Evolutionary conservation across 2,888 invertebrate species (phyloP).

Genomic region (Argyresthia goedartella): DNA sequence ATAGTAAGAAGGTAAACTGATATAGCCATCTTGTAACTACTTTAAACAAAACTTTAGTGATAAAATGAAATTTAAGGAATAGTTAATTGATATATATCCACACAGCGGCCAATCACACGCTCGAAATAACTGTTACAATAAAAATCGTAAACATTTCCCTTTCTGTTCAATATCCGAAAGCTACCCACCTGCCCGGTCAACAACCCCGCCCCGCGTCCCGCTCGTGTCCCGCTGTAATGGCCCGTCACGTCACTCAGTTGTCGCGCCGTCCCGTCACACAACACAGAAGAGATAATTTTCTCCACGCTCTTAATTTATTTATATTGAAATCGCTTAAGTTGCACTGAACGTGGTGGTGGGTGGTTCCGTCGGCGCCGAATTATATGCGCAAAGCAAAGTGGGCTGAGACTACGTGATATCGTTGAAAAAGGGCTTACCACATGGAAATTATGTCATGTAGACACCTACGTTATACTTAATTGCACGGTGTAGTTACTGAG

Average conservation of each 20-base stretch:
- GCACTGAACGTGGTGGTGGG: neutral
- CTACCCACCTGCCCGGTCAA: no score
- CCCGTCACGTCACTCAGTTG: slow-evolving; percentile 47
- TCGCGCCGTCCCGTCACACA: slow-evolving; percentile 33
- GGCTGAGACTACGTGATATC: neutral
- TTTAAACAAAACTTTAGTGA: no score
- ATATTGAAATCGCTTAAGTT: slow-evolving; percentile 22
- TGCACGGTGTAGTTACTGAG: no score
- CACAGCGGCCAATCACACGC: neutral
- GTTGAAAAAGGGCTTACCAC: no score
- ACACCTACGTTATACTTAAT: no score
- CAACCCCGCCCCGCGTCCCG: slow-evolving; percentile 1
- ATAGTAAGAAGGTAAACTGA: no score
- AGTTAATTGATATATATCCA: no score
- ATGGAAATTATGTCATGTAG: no score
- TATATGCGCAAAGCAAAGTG: neutral
- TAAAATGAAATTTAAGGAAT: no score
- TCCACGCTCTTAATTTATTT: slow-evolving; percentile 34
- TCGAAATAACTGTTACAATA: neutral
- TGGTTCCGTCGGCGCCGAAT: slow-evolving; percentile 13
- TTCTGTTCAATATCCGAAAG: neutral
- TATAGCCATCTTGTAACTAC: no score
- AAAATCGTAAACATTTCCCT: no score
- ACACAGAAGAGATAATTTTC: slow-evolving; percentile 55
- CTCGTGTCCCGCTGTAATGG: slow-evolving; percentile 40